Base-by-base conservation (phyloP, 1,140 invertebrate species). In the Pissodes strobi region DNA sequence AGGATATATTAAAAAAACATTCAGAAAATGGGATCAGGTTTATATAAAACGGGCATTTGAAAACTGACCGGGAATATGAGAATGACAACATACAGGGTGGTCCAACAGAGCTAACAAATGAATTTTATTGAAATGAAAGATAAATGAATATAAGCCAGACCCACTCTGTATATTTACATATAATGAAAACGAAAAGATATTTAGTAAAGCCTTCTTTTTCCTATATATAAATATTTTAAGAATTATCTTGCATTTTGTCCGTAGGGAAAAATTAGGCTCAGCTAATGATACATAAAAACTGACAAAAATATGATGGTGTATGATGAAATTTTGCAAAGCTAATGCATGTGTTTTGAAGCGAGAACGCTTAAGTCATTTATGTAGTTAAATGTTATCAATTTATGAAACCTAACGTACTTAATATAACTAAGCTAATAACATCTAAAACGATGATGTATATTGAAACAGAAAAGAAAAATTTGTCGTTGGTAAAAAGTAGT, bases 111-210 rank as follows among this genome's bases (percentile, higher is more conserved):
- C 6, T 25, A 30, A 27, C 2, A n/a, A 17, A 9, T n/a, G n/a
- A n/a, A n/a, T n/a, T n/a, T n/a, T n/a, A n/a, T n/a, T n/a, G n/a
- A n/a, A n/a, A n/a, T n/a, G n/a, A n/a, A n/a, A n/a, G n/a, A n/a
- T n/a, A n/a, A n/a, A n/a, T n/a, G n/a, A n/a, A n/a, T n/a, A n/a
- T n/a, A n/a, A n/a, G 18, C 12, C 37, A 43, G 9, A 22, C n/a
- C 3, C 45, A 51, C 58, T 46, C 17, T 51, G 46, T 49, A 51
- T 18, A 52, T 61, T 57, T 13, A 18, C 3, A 30, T 13, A n/a
- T 18, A 52, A 61, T 61, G 58, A 61, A 61, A 61, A 61, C 58
- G 58, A 61, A 61, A 61, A 59, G 57, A 41, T 34, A 34, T 34
- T 6, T 46, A 59, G 45, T 17, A 18, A 59, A 49, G 30, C 27